Conservation (phyloP, 92 coral and sea anemone species). For the Micromussa lordhowensis region DNA sequence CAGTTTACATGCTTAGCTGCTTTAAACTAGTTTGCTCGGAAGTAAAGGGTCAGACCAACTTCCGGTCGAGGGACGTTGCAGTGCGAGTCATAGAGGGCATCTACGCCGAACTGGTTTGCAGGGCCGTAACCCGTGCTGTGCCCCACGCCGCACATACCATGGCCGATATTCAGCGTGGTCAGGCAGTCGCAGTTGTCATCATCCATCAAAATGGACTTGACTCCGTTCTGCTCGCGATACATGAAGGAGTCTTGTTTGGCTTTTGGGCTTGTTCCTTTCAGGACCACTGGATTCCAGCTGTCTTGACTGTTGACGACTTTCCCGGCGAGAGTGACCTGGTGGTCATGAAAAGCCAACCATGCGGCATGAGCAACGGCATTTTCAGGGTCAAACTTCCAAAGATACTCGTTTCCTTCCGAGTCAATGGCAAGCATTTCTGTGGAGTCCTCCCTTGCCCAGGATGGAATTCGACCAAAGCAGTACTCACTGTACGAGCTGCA, state of each 20-base stretch:
- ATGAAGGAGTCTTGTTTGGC: constrained; percentile 74
- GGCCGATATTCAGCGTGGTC: constrained; percentile 75
- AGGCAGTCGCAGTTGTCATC: constrained; percentile 82
- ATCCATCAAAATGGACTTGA: constrained; percentile 76
- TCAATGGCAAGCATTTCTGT: constrained; percentile 81
- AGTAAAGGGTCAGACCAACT: constrained; percentile 73
- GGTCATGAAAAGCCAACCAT: constrained; percentile 84
- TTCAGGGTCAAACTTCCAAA: constrained; percentile 72
- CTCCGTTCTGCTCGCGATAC: constrained; percentile 79
- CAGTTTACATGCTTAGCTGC: not conserved
- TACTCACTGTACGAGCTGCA: constrained; percentile 71
- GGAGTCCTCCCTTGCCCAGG: constrained; percentile 80
- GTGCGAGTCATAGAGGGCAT: constrained; percentile 67
- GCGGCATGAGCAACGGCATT: constrained; percentile 80
- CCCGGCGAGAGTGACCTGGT: constrained; percentile 64
- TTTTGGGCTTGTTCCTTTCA: constrained; percentile 65
- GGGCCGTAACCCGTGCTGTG: constrained; percentile 66
- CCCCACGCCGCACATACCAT: constrained; percentile 68
- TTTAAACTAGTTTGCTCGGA: constrained; percentile 50
- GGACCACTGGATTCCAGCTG: constrained; percentile 68
- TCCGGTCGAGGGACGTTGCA: constrained; percentile 81
- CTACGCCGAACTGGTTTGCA: constrained; percentile 76
- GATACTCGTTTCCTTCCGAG: constrained; percentile 68
- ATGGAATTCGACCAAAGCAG: constrained; percentile 81
- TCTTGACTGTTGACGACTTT: constrained; percentile 43